Evolutionary conservation across 1,140 invertebrate genomes (phyloP).

Genomic region (Druon quercuslanigerum): DNA sequence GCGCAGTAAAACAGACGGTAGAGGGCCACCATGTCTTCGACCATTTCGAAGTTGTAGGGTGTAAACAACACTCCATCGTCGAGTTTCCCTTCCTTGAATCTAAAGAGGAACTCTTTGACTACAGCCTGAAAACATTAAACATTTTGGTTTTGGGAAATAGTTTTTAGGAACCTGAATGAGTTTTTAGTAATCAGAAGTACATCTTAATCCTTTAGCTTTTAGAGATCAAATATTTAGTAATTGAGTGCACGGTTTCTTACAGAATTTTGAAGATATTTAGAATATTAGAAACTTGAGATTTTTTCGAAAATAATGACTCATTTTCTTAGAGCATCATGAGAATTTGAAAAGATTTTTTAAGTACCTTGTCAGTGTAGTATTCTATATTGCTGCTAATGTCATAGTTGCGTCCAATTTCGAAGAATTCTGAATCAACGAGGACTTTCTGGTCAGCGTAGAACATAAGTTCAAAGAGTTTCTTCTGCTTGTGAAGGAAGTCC

Average conservation of each 20-base stretch:
- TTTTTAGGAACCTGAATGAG: not conserved
- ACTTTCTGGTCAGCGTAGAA: conserved; percentile 78
- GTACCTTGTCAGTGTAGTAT: conserved; percentile 68
- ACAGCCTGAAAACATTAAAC: conserved; percentile 76
- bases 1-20: conserved; percentile 79
- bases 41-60: conserved; percentile 72
- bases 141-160: not conserved
- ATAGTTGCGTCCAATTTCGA: conserved; percentile 76
- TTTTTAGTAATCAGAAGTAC: no score
- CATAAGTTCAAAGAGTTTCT: conserved; percentile 79
- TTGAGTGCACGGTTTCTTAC: no score
- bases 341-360: conserved; percentile 23
- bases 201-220: no score
- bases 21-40: conserved; percentile 76
- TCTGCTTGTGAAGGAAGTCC: conserved; percentile 78
- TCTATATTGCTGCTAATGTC: conserved; percentile 76
- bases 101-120: conserved; percentile 74
- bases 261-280: not conserved
- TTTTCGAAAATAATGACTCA: not conserved
- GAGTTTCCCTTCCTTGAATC: conserved; percentile 74
- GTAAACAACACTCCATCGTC: conserved; percentile 66
- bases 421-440: conserved; percentile 69
- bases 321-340: not conserved
- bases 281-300: no score
- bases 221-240: no score